A percentile compares a stretch with the other conserved stretches of the same genome.
Conservation (phyloP, 2,113 vertebrate species). For the Eulemur macaco region DNA sequence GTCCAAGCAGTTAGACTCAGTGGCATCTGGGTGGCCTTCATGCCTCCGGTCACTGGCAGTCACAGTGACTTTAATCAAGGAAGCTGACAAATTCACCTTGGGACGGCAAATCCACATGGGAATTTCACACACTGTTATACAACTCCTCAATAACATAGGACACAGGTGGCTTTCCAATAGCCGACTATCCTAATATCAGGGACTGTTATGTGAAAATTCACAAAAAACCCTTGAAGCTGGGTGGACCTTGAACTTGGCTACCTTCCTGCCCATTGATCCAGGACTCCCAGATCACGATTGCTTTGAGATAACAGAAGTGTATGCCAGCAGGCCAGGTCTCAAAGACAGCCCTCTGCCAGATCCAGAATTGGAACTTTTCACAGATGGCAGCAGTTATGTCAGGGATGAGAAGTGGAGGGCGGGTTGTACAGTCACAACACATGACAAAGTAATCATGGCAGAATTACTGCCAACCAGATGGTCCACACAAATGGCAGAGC, state of each 20-base stretch:
- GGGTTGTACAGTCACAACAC: not conserved
- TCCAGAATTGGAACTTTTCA: too few relatives aligned
- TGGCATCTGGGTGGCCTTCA: not conserved
- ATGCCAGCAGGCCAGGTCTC: too few relatives aligned
- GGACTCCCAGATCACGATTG: not conserved
- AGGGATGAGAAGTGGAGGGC: not conserved
- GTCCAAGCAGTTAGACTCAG: not conserved
- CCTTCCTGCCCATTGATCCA: not conserved
- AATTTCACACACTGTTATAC: too few relatives aligned
- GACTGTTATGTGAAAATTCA: not conserved
- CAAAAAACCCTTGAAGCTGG: too few relatives aligned
- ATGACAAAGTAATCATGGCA: not conserved
- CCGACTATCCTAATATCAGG: not conserved
- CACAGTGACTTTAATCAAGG: not conserved
- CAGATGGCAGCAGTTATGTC: too few relatives aligned
- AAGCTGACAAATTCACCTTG: not conserved
- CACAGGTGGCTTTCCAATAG: too few relatives aligned
- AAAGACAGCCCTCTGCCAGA: not conserved
- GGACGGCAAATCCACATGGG: fast-evolving
- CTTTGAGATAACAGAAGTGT: too few relatives aligned
- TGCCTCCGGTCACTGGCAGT: not conserved
- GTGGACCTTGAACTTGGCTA: not conserved
- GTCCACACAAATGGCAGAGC: not conserved
- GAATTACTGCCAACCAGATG: not conserved
- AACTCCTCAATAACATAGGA: too few relatives aligned